Evolutionary conservation across 1,140 invertebrate species (phyloP), one percentile per base, ranked within the genome.

Genomic region (Choristoneura fumiferana): DNA sequence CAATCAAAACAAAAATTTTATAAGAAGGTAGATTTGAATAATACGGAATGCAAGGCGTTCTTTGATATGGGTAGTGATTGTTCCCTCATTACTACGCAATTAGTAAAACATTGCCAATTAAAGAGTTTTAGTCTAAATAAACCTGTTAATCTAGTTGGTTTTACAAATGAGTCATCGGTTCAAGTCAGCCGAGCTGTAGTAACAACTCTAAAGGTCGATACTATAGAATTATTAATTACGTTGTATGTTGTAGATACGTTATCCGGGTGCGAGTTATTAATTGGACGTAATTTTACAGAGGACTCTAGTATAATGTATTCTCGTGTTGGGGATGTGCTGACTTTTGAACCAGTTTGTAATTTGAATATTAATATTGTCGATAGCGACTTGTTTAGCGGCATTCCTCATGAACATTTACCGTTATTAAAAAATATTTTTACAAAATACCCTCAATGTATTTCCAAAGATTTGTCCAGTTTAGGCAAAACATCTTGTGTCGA

Each of bases 11-110:
- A 64, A 56, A 63, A 59, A 34, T 63, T 63, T 40, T 43, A 33
- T 35, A 63, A 63, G 49, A 8, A 38, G 2, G 15, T 34, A 4
- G 33, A 5, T 34, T 5, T 34, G 4, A 34, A 34, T 4, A 34
- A 34, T 9, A 5, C 9, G n/a, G 22, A 45, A n/a, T 35, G 10
- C 40, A 17, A 59, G n/a, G 62, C 53, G 15, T 63, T 63, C 14
- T 39, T 63, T 40, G 62, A 63, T 40, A 63, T 58, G 56, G 61
- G 61, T 18, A 61, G 59, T 18, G 54, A 52, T 33, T 61, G 59
- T 13, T 63, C 61, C 10, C 15, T 63, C 36, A 58, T 63, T 15
- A 45, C 61, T 9, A 0, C 2, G 2, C 8, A 56, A 1, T 29
- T 58, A 39, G 33, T 56, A 15, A 49, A 33, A 52, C 36, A 29